Conservation (phyloP, 2,113 vertebrate genomes). For the Anser cygnoides region DNA sequence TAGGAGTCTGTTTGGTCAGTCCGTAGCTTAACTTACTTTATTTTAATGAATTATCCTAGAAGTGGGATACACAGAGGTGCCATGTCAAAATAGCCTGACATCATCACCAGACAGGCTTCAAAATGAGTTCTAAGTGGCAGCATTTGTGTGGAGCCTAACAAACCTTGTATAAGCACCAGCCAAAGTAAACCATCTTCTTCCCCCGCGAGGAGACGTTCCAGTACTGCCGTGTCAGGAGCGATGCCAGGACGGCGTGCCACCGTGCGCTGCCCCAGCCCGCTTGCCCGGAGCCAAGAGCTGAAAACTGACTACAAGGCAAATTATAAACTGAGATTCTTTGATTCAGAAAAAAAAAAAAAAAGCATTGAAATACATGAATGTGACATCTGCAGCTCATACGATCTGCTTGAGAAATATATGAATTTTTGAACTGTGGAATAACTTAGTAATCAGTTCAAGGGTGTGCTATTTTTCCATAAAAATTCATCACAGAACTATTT, state of each 20-base stretch:
- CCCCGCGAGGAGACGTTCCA: not conserved
- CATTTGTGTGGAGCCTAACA: not conserved
- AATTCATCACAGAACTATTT: not conserved
- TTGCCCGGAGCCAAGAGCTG: too few relatives aligned
- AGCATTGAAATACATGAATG: not conserved
- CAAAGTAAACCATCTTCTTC: not conserved
- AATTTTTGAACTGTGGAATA: not conserved
- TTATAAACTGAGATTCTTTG: not conserved
- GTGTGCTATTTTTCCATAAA: not conserved
- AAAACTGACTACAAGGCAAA: not conserved
- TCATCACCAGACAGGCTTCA: not conserved
- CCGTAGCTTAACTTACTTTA: not conserved
- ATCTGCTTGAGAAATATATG: not conserved
- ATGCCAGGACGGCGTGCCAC: not conserved
- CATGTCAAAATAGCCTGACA: not conserved
- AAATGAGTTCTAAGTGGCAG: not conserved
- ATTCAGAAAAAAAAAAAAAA: not conserved
- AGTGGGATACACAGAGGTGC: not conserved
- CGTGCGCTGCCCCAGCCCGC: not conserved
- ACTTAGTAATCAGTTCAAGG: not conserved
- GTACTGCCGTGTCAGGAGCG: not conserved
- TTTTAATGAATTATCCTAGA: slow-evolving; percentile 41
- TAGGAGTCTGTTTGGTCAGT: not conserved
- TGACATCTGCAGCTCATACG: not conserved
- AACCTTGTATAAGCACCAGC: not conserved